Percentiles rank a stretch among this genome's conserved stretches.
These are phyloP conservation scores for Ceyx melanurus DNA, from an alignment of 2,113 vertebrate genomes.

Conservation along the genomic window DNA sequence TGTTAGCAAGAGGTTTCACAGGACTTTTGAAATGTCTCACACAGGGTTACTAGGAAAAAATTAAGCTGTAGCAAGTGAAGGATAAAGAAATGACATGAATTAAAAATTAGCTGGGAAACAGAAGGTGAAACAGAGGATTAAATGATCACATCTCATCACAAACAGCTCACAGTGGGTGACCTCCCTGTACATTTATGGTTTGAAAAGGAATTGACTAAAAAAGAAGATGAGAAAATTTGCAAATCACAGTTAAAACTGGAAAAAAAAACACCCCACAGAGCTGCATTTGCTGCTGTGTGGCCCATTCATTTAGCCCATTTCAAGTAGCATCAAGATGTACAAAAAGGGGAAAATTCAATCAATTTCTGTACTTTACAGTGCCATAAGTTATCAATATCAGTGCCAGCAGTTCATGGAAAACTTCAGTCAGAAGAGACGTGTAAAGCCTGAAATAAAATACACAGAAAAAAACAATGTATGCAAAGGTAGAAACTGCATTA, in stretches of 20 bases:
- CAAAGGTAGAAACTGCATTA: not conserved
- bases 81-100: not conserved
- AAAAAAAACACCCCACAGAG: not conserved
- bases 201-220: not conserved
- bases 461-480: not conserved
- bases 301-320: not conserved
- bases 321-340: not conserved
- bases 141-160: not conserved
- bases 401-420: not conserved
- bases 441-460: not conserved
- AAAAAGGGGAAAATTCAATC: not conserved
- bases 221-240: not conserved
- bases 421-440: not conserved
- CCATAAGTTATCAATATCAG: not conserved
- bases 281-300: not conserved
- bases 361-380: not conserved
- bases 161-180: not conserved
- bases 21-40: not conserved
- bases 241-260: not conserved
- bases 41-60: not conserved
- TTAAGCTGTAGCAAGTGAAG: not conserved
- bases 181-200: not conserved
- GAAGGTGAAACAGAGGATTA: not conserved
- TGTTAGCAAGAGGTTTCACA: not conserved
- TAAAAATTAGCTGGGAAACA: conserved; percentile 1